These are phyloP conservation scores for Portevinia maculata DNA, from an alignment of 2,888 invertebrate genomes.

Conservation along the genomic window DNA sequence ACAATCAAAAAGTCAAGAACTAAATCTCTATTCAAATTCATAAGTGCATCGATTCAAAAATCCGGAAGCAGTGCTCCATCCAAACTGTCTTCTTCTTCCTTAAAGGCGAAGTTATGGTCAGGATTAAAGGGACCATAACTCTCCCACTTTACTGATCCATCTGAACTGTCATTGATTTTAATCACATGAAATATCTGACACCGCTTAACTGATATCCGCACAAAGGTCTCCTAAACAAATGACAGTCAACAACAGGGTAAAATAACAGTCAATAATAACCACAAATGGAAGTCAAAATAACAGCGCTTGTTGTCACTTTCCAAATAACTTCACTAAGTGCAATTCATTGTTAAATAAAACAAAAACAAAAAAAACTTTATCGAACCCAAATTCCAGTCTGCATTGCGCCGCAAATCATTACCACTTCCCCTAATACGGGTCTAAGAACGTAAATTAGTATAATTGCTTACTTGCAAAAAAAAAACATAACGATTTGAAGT, in stretches of 20 bases:
- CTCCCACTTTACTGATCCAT: too few relatives aligned
- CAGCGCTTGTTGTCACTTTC: background rate
- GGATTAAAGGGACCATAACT: too few relatives aligned
- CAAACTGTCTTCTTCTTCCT: too few relatives aligned
- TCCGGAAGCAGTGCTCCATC: too few relatives aligned
- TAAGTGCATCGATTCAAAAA: too few relatives aligned
- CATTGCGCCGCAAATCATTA: conserved; percentile 1
- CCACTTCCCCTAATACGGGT: conserved; percentile 32
- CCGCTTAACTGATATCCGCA: too few relatives aligned
- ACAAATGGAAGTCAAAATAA: background rate
- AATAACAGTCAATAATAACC: background rate
- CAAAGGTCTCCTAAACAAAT: background rate
- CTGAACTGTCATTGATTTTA: too few relatives aligned
- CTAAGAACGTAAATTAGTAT: conserved; percentile 20
- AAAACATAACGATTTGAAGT: too few relatives aligned
- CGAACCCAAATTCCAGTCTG: background rate
- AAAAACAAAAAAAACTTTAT: background rate
- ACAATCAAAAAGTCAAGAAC: too few relatives aligned
- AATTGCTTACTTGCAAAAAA: conserved; percentile 41
- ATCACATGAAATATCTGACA: too few relatives aligned
- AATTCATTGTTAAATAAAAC: background rate
- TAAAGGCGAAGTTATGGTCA: too few relatives aligned
- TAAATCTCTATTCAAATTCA: too few relatives aligned
- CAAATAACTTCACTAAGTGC: background rate
- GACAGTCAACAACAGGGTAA: background rate